phyloP scores from a whole-genome alignment of 2,888 invertebrate species.

The Caenorhabditis macrosperma region DNA sequence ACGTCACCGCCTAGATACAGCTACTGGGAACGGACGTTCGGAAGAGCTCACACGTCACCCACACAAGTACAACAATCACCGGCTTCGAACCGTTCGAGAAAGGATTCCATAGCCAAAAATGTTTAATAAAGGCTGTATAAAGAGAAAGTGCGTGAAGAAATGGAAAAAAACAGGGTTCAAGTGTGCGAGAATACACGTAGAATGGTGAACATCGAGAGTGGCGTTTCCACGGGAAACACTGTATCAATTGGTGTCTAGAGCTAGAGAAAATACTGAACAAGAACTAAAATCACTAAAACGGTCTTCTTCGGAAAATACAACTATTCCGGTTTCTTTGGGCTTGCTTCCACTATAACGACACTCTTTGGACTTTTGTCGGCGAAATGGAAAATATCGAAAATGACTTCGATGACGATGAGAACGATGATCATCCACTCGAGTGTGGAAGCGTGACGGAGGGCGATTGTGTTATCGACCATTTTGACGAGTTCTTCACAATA shows the following conservation, averaged over 20 bases:
- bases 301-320: not conserved
- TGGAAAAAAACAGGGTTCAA: no score
- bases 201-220: no score
- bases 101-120: slow-evolving; percentile 4
- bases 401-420: slow-evolving; percentile 94
- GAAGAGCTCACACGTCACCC: not conserved
- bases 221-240: slow-evolving; percentile 10
- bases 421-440: slow-evolving; percentile 98
- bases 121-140: not conserved
- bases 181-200: not conserved
- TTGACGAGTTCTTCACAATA: slow-evolving; percentile 95
- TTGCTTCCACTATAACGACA: slow-evolving; percentile 24
- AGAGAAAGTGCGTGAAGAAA: not conserved
- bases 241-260: no score
- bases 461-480: slow-evolving; percentile 90
- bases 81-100: slow-evolving; percentile 12
- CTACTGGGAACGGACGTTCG: slow-evolving; percentile 47
- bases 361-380: slow-evolving; percentile 56
- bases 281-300: not conserved
- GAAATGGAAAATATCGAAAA: slow-evolving; percentile 76
- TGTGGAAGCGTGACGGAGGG: slow-evolving; percentile 91
- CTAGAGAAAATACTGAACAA: not conserved
- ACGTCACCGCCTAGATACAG: slow-evolving; percentile 46
- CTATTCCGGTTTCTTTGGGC: no score
- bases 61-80: not conserved